Conservation (phyloP, 2,797 vertebrate species). For the Hippopotamyrus pictus region DNA sequence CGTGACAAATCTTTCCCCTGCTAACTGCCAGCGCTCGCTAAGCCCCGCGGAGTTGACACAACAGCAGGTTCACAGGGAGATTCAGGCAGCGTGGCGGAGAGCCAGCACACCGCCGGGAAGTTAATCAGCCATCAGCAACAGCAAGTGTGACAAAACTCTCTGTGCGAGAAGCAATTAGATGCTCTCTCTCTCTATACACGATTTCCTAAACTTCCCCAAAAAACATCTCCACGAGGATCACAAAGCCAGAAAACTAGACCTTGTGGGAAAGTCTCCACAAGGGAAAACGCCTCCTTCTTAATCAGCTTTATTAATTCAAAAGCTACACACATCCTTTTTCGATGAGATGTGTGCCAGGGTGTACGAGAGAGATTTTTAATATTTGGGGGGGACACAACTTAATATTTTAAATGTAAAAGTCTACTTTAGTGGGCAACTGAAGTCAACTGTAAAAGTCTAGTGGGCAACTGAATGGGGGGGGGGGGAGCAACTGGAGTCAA, state of each 20-base stretch:
- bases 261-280: not conserved
- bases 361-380: not conserved
- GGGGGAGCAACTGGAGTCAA: not conserved
- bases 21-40: conserved; percentile 5
- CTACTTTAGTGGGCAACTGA: not conserved
- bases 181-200: not conserved
- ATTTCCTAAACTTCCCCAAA: not conserved
- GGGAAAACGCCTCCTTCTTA: not conserved
- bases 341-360: not conserved
- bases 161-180: not conserved
- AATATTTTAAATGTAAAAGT: not conserved
- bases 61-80: not conserved
- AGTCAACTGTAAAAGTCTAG: not conserved
- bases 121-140: conserved; percentile 1
- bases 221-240: not conserved
- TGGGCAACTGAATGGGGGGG: not conserved
- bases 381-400: not conserved
- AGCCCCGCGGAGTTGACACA: not conserved
- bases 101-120: not conserved
- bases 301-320: not conserved
- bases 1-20: not conserved
- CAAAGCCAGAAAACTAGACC: not conserved
- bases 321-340: not conserved
- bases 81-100: not conserved
- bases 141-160: not conserved